Conservation (phyloP, 2,797 vertebrate genomes). For the Pristis pectinata region DNA sequence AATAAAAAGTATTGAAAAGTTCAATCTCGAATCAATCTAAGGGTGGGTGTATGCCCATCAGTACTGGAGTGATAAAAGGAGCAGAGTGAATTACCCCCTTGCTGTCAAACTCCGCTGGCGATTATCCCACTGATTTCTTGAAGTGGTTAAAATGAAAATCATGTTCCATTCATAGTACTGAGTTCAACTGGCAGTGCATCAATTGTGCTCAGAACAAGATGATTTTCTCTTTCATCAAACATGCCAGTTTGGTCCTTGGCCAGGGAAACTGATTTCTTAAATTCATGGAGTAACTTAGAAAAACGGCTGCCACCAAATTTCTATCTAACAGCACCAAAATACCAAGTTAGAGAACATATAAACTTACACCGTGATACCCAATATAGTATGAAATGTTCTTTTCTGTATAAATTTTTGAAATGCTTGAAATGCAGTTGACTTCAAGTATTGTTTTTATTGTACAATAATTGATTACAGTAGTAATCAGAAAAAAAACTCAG, state of each 20-base stretch:
- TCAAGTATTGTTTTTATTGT: not conserved
- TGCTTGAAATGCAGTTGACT: not conserved
- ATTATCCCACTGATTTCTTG: not conserved
- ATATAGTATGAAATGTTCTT: not conserved
- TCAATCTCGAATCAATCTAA: too few species aligned
- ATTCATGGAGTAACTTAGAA: not conserved
- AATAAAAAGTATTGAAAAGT: too few species aligned
- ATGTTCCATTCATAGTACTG: not conserved
- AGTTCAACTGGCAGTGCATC: not conserved
- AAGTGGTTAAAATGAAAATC: not conserved
- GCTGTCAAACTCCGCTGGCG: not conserved
- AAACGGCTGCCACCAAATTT: not conserved
- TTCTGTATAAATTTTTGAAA: not conserved
- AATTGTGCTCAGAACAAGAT: not conserved
- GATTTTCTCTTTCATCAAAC: not conserved
- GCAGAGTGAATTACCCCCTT: not conserved
- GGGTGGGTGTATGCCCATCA: not conserved
- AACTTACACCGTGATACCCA: not conserved
- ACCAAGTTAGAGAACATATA: not conserved
- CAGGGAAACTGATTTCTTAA: not conserved
- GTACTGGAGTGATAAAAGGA: not conserved
- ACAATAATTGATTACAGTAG: constrained; percentile 14
- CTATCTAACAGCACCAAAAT: not conserved
- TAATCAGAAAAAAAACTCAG: not conserved
- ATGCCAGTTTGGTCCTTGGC: not conserved